These are phyloP conservation scores for Coryphaenoides rupestris DNA, from an alignment of 2,113 vertebrate genomes.

Conservation along the genomic window DNA sequence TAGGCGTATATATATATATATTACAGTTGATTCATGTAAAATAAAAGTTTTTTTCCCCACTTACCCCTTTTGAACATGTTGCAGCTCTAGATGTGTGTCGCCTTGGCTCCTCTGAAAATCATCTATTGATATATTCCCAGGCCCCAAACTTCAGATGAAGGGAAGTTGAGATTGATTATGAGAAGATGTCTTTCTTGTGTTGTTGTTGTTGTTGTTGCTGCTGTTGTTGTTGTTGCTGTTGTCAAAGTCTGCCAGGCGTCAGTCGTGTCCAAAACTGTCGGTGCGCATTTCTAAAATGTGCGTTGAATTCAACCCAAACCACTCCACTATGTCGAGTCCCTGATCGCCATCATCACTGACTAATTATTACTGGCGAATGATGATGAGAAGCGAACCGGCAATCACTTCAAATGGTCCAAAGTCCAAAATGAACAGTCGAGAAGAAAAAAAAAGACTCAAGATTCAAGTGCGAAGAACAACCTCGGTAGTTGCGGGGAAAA, in stretches of 20 bases:
- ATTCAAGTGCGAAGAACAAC: neutral
- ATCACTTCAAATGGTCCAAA: too few species aligned
- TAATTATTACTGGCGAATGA: too few species aligned
- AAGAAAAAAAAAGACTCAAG: too few species aligned
- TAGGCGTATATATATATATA: too few species aligned
- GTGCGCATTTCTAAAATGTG: slow-evolving; percentile 15
- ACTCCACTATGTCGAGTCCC: slow-evolving; percentile 33
- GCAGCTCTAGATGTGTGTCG: slow-evolving; percentile 55
- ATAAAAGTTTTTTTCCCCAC: slow-evolving; percentile 48
- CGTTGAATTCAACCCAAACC: slow-evolving; percentile 21
- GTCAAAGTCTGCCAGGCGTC: slow-evolving; percentile 46
- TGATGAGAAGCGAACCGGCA: too few species aligned
- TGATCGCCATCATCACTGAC: slow-evolving; percentile 21
- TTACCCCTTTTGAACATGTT: slow-evolving; percentile 76
- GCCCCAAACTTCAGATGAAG: slow-evolving; percentile 53
- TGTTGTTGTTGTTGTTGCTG: too few species aligned
- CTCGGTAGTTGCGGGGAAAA: slow-evolving; percentile 28
- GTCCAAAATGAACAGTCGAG: neutral
- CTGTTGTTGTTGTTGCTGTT: too few species aligned
- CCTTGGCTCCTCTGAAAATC: slow-evolving; percentile 61
- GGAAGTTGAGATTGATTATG: slow-evolving; percentile 49
- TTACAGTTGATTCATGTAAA: neutral
- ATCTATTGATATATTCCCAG: slow-evolving; percentile 74
- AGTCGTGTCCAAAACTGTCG: slow-evolving; percentile 19
- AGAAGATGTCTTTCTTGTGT: slow-evolving; percentile 20